A percentile compares a stretch with the other conserved stretches of the same genome.
Conservation (phyloP, 2,797 vertebrate species). For the Gobionotothen gibberifrons region DNA sequence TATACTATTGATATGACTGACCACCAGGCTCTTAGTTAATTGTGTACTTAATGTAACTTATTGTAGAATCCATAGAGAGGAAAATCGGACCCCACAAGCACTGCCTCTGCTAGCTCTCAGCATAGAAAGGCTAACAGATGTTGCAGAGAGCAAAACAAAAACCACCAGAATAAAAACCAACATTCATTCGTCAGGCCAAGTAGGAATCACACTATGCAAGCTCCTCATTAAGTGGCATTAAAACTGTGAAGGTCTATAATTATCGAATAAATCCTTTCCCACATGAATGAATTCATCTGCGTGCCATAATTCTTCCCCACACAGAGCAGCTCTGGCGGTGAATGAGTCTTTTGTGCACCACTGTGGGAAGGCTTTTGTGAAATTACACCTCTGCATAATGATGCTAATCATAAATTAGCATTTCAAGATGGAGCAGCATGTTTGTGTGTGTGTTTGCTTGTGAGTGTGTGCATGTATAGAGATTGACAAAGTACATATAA, state of each 20-base stretch:
- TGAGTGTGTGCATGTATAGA: neutral
- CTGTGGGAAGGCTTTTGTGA: slow-evolving; percentile 83
- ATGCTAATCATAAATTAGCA: slow-evolving; percentile 86
- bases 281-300: slow-evolving; percentile 80
- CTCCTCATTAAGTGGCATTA: slow-evolving; percentile 83
- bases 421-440: slow-evolving; percentile 77
- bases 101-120: slow-evolving; percentile 35
- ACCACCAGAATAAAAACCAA: slow-evolving; percentile 69
- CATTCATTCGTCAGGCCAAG: slow-evolving; percentile 70
- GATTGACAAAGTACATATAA: slow-evolving; percentile 31
- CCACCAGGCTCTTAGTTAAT: slow-evolving; percentile 63
- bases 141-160: slow-evolving; percentile 68
- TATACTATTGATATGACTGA: slow-evolving; percentile 47
- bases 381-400: slow-evolving; percentile 83
- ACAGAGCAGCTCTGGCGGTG: slow-evolving; percentile 72
- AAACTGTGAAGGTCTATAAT: slow-evolving; percentile 84
- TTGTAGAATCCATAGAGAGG: slow-evolving; percentile 37
- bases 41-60: slow-evolving; percentile 52
- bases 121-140: slow-evolving; percentile 73
- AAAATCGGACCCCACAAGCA: slow-evolving; percentile 44
- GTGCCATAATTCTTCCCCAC: slow-evolving; percentile 79
- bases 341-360: slow-evolving; percentile 83
- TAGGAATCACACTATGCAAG: slow-evolving; percentile 75
- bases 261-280: slow-evolving; percentile 84
- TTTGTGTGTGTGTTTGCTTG: slow-evolving; percentile 52